Base-by-base conservation (phyloP, 2,113 vertebrate species). In the Toxotes jaculatrix region DNA sequence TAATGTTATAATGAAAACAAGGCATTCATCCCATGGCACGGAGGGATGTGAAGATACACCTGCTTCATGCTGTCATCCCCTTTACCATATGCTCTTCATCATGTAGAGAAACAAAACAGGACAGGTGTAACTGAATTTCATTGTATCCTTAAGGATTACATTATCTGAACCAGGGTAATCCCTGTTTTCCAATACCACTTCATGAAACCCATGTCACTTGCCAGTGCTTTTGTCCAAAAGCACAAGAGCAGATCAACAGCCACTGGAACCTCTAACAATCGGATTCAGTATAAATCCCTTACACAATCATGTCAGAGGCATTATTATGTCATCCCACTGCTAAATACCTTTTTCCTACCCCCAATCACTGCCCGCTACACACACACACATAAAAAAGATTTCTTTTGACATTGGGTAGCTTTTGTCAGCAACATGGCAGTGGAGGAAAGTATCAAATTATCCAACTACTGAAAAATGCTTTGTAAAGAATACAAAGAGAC, bases 81-180 rank as follows among this genome's bases (percentile, higher is more conserved):
- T 74, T 67, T 5, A 73, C 34, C n/a, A 56, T 66, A 42, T 31
- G 16, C 71, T 57, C 12, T 13, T 82, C 43, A 45, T 42, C 47
- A 69, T 57, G 63, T 17, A 17, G 45, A 67, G 45, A 74, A 77
- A 72, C 45, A 63, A 77, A 76, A 79, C 32, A 65, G 53, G 77
- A 72, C 74, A 74, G 32, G 51, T 62, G 16, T 76, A 64, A 57
- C 42, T 77, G 36, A 65, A 80, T 73, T 57, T 49, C 13, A 57
- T 80, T 83, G 72, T 83, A 59, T 69, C 60, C 47, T 51, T 49
- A 51, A 69, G 82, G 87, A 89, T 89, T 86, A 86, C 69, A 69
- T 82, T 70, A 89, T 85, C 68, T 83, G 60, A 82, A 83, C 45
- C 53, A 75, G 76, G 34, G 47, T 90, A 92, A 92, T 89, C 88